Evolutionary conservation across 23 tunicate species (phyloP), one percentile per base, ranked within the genome.

Genomic region (Aplidium turbinatum): DNA sequence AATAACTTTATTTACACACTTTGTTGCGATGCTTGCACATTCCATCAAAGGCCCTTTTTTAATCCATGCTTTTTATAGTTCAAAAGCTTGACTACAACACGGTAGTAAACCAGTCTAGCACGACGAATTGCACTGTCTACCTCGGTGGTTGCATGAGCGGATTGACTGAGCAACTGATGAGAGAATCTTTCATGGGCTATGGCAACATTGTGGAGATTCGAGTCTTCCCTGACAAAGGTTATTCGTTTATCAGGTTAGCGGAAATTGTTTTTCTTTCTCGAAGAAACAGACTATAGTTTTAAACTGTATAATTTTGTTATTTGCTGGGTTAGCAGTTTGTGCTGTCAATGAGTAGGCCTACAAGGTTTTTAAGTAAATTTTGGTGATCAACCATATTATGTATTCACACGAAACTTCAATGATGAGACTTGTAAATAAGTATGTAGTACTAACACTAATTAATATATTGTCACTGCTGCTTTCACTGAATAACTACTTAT

Each of bases 181-280:
- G 91, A 25, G 83, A 79, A 22, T 51, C 86, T 0, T 91, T 91
- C 39, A 66, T 72, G 46, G 85, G 78, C 21, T 91, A 70, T 68
- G 97, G 97, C 21, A 85, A 84, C 42, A 91, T 91, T 77, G 68
- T 70, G 39, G 97, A 91, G 35, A 75, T 91, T 31, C 33, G 97
- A 28, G 97, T 91, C 18, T 91, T 91, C 35, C 97, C 97, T 3
- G 97, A 91, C 73, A 91, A 91, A 70, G 97, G 97, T 23, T 91
- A 84, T 70, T 81, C 97, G 3, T 91, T 91, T 65, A 75, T 91
- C 30, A 72, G 86, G 82, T 77, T 39, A 22, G 69, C 63, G 48
- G 13, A 42, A 42, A 16, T 42, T 42, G 16, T 42, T 42, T 42
- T 42, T 42, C 48, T 16, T 16, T 42, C 48, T 42, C 48, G 48